Evolutionary conservation across 37 sponge, comb jelly and placozoan species (phyloP).

Genomic region (Aphrocallistes beatrix): DNA sequence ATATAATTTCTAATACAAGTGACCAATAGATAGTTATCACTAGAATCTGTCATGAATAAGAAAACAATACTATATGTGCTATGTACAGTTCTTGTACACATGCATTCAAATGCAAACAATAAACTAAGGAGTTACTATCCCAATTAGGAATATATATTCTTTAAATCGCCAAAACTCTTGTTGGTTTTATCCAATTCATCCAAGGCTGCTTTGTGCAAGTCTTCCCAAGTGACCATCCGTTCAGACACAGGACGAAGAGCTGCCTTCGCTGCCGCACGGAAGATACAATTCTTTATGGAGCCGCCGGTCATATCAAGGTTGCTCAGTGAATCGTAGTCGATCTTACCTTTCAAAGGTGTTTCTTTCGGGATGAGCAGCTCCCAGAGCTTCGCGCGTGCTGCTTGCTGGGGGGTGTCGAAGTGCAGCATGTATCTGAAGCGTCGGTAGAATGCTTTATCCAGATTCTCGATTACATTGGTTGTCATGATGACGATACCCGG

Average conservation of each 20-base stretch:
- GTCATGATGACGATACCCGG: constrained; percentile 75
- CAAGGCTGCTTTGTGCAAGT: constrained; percentile 46
- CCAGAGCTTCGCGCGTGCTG: constrained; percentile 47
- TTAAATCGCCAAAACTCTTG: constrained; percentile 27
- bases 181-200: constrained; percentile 49
- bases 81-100: too few relatives aligned
- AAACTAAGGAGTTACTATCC: not conserved
- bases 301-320: constrained; percentile 64
- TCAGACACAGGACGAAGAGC: constrained; percentile 41
- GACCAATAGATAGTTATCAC: too few relatives aligned
- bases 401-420: constrained; percentile 38
- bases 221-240: constrained; percentile 34
- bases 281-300: constrained; percentile 50
- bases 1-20: too few relatives aligned
- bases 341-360: constrained; percentile 46
- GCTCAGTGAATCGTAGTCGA: constrained; percentile 47
- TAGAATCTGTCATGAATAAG: too few relatives aligned
- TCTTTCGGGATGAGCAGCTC: constrained; percentile 59
- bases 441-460: constrained; percentile 72
- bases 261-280: constrained; percentile 54
- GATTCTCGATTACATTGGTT: constrained; percentile 73
- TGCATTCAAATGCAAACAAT: too few relatives aligned
- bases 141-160: not conserved
- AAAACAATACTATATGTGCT: too few relatives aligned
- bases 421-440: constrained; percentile 53